Evolutionary conservation across 1,140 invertebrate species (phyloP), one percentile per base, ranked within the genome.

Genomic region (Aricia agestis): DNA sequence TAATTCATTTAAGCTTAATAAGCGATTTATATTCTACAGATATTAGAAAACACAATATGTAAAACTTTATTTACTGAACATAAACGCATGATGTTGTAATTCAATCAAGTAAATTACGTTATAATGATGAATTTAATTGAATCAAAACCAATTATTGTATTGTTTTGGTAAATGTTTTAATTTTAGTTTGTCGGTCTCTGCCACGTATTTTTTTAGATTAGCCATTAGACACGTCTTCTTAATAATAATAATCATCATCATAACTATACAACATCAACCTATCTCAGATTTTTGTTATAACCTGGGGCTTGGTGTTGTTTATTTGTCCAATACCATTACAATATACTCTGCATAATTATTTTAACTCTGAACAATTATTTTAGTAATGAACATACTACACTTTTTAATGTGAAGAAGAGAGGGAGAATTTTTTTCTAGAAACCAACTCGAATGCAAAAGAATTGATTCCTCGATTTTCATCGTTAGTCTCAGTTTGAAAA

Each of bases 61-160:
- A 25, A 25, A 19, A 63, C 10, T 63, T 25, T 59, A 59, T 59
- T 59, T 7, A 63, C 19, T 18, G 59, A 63, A 63, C 19, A 63
- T 45, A 67, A 67, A 19, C 66, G 19, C 66, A 67, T 45, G 18
- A 19, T 67, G 19, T 67, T 45, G 17, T n/a, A 52, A 42, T 45
- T 45, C 25, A 66, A 3, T 15, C 45, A 52, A 13, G 45, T 52
- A 36, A 36, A 36, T 36, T 36, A 36, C 25, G 3, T 25, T 4
- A 36, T 5, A 52, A 52, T 13, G 45, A 52, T 13, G 45, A 52
- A 2, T 52, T 52, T 52, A 15, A 52, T 52, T 52, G 45, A 52
- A n/a, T n/a, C n/a, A n/a, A n/a, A 52, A 13, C 1, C 10, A 11
- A 52, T 52, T 45, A 13, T 45, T 13, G 9, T 52, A 11, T 13